Base-by-base conservation (phyloP, 2,113 vertebrate species). In the Melanocharis versteri region DNA sequence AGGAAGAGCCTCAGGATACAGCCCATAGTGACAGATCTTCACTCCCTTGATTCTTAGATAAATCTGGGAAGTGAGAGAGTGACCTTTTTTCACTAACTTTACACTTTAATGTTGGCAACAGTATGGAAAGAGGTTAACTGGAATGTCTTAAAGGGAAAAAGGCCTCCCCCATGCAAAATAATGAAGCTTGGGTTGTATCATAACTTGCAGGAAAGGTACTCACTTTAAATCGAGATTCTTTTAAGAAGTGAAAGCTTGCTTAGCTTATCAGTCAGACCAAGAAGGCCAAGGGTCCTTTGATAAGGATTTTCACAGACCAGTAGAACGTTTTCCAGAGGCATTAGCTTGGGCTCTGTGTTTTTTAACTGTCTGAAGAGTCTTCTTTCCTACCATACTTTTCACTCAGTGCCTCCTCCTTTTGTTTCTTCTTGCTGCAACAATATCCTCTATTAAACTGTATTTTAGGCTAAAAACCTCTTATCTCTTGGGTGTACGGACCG, bases 401-500 rank as follows among this genome's bases (percentile, higher is more conserved):
- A 24, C 16, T 65, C 0, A 0, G 5, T 50, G 30, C 39, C 39
- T 64, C 45, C 50, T 62, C 31, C 65, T 69, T 83, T 39, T 37
- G 7, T 84, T 70, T 64, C 45, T 54, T 47, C 40, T 24, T n/a
- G 35, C 45, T 75, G 35, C 48, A 56, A 13, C 42, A 62, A 3
- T 31, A 18, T 24, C 8, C 31, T 68, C 39, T 12, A 21, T 28
- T 56, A 11, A 23, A 15, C 37, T 42, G 20, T 53, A 11, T 87
- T 50, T 47, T 15, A 7, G 42, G 28, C 27, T 48, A 27, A 33
- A 81, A 53, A 11, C 11, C 31, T 56, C 1, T 33, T 18, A 14
- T 14, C 30, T 56, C 45, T 78, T 44, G 20, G 26, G 2, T 6
- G 21, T 47, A 0, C 39, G 1, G 0, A 26, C 4, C 7, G 10